phyloP scores from a whole-genome alignment of 2,888 invertebrate species.

The Drosophila anomalipes region DNA sequence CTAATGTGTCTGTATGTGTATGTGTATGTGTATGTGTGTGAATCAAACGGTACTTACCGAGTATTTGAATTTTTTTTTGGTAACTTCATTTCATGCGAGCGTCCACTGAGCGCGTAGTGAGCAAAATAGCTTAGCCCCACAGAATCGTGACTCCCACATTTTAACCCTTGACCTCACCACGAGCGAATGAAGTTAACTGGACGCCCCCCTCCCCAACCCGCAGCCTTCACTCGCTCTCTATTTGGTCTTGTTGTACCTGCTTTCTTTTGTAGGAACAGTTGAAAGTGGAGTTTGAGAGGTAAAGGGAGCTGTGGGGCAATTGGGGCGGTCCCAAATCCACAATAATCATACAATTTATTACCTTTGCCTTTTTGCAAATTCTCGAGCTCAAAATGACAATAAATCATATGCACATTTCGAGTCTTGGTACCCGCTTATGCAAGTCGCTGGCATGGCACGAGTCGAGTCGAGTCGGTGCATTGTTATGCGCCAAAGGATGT shows the following conservation, averaged over 20 bases:
- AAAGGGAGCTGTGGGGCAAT: slow-evolving; percentile 11
- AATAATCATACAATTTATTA: slow-evolving; percentile 83
- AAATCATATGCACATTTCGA: slow-evolving; percentile 73
- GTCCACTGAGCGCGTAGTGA: slow-evolving; percentile 64
- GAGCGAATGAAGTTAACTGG: slow-evolving; percentile 77
- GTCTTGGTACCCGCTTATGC: slow-evolving; percentile 56
- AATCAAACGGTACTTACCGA: slow-evolving; percentile 75
- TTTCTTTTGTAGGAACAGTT: slow-evolving; percentile 50
- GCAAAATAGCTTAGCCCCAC: slow-evolving; percentile 57
- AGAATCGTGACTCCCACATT: slow-evolving; percentile 85
- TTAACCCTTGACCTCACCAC: slow-evolving; percentile 84
- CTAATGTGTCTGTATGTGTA: slow-evolving; percentile 48
- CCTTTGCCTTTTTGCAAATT: slow-evolving; percentile 80
- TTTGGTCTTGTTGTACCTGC: slow-evolving; percentile 64
- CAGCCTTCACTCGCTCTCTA: slow-evolving; percentile 32
- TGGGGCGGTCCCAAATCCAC: slow-evolving; percentile 50
- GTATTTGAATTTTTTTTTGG: slow-evolving; percentile 64
- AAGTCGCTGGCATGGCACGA: slow-evolving; percentile 67
- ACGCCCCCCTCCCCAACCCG: not conserved
- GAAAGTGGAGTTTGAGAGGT: not conserved
- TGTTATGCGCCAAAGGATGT: slow-evolving; percentile 61
- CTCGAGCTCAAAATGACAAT: slow-evolving; percentile 80
- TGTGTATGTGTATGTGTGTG: slow-evolving; percentile 30
- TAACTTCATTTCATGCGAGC: slow-evolving; percentile 78
- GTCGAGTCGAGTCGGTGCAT: slow-evolving; percentile 72